These are phyloP conservation scores for Calosoma granatense DNA, from an alignment of 1,140 invertebrate species.

Conservation along the genomic window DNA sequence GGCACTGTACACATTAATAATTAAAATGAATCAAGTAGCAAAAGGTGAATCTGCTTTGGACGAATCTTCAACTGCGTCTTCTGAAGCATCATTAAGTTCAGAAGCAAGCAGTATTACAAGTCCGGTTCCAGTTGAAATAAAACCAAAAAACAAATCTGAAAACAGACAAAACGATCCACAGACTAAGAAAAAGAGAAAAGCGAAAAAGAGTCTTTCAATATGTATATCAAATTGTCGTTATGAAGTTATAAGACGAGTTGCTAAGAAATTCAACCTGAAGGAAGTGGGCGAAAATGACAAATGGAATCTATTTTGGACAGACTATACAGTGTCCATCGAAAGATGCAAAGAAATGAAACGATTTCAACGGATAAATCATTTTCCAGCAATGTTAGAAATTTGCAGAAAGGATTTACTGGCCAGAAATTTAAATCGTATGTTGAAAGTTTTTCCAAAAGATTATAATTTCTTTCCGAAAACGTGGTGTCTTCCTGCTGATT, in stretches of 20 bases:
- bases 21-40: too few relatives aligned
- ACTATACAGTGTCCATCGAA: slow-evolving; percentile 70
- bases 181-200: slow-evolving; percentile 18
- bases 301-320: slow-evolving; percentile 87
- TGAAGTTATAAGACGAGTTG: slow-evolving; percentile 57
- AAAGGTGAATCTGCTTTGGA: neutral
- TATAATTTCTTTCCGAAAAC: slow-evolving; percentile 88
- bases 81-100: slow-evolving; percentile 13
- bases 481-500: slow-evolving; percentile 86
- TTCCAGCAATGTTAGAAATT: slow-evolving; percentile 86
- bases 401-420: slow-evolving; percentile 79
- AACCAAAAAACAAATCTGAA: slow-evolving; percentile 7
- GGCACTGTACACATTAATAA: too few relatives aligned
- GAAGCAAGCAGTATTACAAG: slow-evolving; percentile 6
- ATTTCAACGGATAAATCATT: slow-evolving; percentile 84
- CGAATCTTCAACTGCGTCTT: neutral
- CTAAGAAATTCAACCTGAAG: slow-evolving; percentile 63
- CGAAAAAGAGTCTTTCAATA: slow-evolving; percentile 37
- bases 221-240: slow-evolving; percentile 66
- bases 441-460: slow-evolving; percentile 73
- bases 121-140: neutral
- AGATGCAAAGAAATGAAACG: slow-evolving; percentile 81
- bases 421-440: slow-evolving; percentile 76
- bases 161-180: slow-evolving; percentile 1
- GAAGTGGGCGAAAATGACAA: slow-evolving; percentile 68